Base-by-base conservation (phyloP, 2,113 vertebrate species). In the Hemichromis elongatus region DNA sequence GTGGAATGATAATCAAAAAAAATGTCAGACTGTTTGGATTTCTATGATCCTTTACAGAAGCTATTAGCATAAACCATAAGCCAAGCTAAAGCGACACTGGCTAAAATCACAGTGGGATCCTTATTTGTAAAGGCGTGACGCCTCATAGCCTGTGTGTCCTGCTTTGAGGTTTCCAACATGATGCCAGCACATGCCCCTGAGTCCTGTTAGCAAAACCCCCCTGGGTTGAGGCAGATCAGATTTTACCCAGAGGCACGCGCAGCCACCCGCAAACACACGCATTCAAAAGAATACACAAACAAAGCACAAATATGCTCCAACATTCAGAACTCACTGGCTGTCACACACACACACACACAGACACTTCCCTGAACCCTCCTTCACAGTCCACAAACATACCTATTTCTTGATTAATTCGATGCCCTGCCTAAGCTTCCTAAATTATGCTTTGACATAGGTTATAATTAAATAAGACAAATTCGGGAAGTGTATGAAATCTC, bases 401-500 rank as follows among this genome's bases (percentile, higher is more conserved):
- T 92, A 93, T 95, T 97, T 96, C 89, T 96, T 98, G 96, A 99
- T 98, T 98, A 99, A 99, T 98, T 97, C 97, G 96, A 97, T 96
- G 97, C 95, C 96, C 96, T 95, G 96, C 96, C 96, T 97, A 97
- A 98, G 97, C 97, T 92, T 81, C 96, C 96, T 90, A 97, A 97
- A 99, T 99, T 98, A 98, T 97, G 97, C 96, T 97, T 96, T 97
- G 97, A 97, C 97, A 97, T 96, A 97, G 97, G 97, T 97, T 97
- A 97, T 98, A 98, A 99, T 99, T 99, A 99, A 99, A 99, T 98
- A 99, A 98, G 98, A 96, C 90, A 98, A 98, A 98, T 98, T 97
- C 97, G 96, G 97, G 97, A 98, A 97, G 97, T 97, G 97, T 97
- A 96, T 97, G 96, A 97, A 98, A 95, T 95, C 94, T 90, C 93